These are phyloP conservation scores for Ostrea edulis DNA, from an alignment of 1,140 invertebrate genomes.

Conservation along the genomic window DNA sequence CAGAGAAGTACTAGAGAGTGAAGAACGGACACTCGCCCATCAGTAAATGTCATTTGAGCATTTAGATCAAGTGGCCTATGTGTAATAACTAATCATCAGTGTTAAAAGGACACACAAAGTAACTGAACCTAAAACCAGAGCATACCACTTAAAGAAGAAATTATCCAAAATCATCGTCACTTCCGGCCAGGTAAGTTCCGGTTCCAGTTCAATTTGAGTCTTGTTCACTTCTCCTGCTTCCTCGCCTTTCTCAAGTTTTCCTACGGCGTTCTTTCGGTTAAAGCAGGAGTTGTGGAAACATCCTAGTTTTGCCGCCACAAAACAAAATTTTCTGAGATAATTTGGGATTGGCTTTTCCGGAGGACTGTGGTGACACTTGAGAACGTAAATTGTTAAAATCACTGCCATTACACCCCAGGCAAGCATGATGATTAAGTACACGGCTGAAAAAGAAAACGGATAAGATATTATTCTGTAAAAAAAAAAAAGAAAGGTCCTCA, in stretches of 20 bases:
- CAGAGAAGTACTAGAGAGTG: too few species aligned
- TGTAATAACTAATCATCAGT: neutral
- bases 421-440: slow-evolving; percentile 53
- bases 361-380: slow-evolving; percentile 36
- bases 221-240: neutral
- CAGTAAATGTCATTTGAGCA: too few species aligned
- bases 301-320: neutral
- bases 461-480: neutral
- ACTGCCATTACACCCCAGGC: slow-evolving; percentile 48
- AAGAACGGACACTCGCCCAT: too few species aligned
- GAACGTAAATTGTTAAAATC: slow-evolving; percentile 43
- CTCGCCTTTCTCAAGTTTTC: neutral
- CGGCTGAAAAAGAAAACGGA: slow-evolving; percentile 46
- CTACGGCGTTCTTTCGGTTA: neutral
- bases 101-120: neutral
- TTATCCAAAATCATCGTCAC: slow-evolving; percentile 3
- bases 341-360: neutral
- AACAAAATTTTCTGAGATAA: slow-evolving; percentile 4
- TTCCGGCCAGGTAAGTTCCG: neutral
- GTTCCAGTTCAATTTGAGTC: neutral
- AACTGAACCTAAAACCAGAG: neutral
- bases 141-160: slow-evolving; percentile 16
- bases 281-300: neutral
- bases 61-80: too few species aligned
- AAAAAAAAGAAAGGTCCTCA: neutral